phyloP scores from a whole-genome alignment of 2,888 invertebrate species.

The Cataglyphis livida region DNA sequence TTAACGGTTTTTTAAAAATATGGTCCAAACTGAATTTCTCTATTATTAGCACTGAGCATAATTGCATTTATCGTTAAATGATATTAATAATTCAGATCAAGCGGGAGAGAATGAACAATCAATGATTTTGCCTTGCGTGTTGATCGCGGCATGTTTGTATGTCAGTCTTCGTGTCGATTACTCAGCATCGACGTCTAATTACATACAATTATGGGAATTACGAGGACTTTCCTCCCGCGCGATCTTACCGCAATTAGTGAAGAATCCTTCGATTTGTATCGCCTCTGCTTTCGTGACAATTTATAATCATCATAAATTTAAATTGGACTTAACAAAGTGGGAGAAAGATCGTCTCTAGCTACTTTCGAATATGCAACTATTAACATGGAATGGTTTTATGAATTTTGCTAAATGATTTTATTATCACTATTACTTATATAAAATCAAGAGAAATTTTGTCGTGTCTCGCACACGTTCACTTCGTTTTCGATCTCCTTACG shows the following conservation, averaged over 20 bases:
- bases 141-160: neutral
- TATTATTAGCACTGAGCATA: neutral
- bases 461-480: neutral
- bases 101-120: neutral
- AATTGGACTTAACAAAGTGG: neutral
- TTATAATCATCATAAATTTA: neutral
- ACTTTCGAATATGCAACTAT: neutral
- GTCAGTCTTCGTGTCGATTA: constrained; percentile 20
- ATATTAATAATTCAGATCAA: neutral
- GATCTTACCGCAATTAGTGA: constrained; percentile 49
- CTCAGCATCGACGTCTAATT: constrained; percentile 7
- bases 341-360: neutral
- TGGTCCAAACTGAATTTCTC: neutral
- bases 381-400: neutral
- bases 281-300: neutral
- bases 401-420: neutral
- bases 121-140: neutral
- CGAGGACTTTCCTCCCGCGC: neutral
- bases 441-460: neutral
- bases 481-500: neutral
- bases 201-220: constrained; percentile 21
- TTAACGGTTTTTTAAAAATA: neutral
- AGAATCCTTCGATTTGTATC: constrained; percentile 59
- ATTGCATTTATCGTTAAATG: neutral
- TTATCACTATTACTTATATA: neutral